Evolutionary conservation across 2,888 invertebrate genomes (phyloP).

Genomic region (Cosmopolites sordidus): DNA sequence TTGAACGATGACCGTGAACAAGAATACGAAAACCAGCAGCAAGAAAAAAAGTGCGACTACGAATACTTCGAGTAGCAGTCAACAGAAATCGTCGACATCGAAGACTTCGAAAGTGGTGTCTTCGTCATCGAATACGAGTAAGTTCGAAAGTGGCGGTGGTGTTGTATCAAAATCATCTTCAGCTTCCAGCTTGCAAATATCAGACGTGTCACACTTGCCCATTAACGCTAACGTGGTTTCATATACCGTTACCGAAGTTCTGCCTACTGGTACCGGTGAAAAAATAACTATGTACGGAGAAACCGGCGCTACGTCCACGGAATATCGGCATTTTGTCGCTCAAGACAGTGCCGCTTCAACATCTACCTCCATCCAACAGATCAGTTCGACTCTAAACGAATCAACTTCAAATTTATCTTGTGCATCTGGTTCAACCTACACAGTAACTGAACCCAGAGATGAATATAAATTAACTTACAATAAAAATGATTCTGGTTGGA

Average conservation of each 20-base stretch:
- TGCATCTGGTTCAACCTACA: slow-evolving; percentile 44
- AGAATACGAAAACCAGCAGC: slow-evolving; percentile 38
- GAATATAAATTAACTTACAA: slow-evolving; percentile 42
- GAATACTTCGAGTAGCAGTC: slow-evolving; percentile 13
- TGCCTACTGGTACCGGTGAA: slow-evolving; percentile 45
- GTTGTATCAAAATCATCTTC: slow-evolving; percentile 43
- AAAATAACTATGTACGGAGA: slow-evolving; percentile 46
- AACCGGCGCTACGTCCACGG: slow-evolving; percentile 42
- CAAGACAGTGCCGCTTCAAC: slow-evolving; percentile 35
- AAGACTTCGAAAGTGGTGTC: slow-evolving; percentile 39
- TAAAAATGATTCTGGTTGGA: slow-evolving; percentile 50
- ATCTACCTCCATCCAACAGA: slow-evolving; percentile 41
- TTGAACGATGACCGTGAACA: slow-evolving; percentile 42
- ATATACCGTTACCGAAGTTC: slow-evolving; percentile 45
- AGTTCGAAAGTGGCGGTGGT: slow-evolving; percentile 31
- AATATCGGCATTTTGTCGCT: slow-evolving; percentile 44
- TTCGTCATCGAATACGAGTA: slow-evolving; percentile 24
- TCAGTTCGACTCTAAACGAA: slow-evolving; percentile 43
- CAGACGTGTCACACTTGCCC: slow-evolving; percentile 47
- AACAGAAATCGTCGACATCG: slow-evolving; percentile 33
- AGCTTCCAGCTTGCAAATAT: slow-evolving; percentile 44
- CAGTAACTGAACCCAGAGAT: slow-evolving; percentile 47
- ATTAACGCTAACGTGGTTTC: slow-evolving; percentile 40
- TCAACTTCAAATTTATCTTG: slow-evolving; percentile 43
- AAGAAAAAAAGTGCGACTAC: slow-evolving; percentile 37